Evolutionary conservation across 2,113 vertebrate genomes (phyloP).

Genomic region (Lichenostomus cassidix): DNA sequence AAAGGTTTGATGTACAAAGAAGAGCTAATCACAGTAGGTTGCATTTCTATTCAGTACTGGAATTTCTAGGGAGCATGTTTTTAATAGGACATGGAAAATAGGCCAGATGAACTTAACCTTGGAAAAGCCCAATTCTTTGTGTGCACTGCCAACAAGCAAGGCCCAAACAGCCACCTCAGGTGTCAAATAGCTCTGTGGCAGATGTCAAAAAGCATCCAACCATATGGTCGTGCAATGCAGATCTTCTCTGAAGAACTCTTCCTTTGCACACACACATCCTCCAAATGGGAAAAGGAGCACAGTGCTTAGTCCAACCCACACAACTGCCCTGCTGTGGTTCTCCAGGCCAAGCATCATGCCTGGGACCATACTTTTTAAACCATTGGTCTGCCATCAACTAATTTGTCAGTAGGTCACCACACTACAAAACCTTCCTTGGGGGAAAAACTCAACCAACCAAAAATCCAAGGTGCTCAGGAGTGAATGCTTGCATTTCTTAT

Average conservation of each 20-base stretch:
- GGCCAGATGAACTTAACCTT: not conserved
- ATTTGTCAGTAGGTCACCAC: not conserved
- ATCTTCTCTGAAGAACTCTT: not conserved
- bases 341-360: not conserved
- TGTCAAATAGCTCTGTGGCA: not conserved
- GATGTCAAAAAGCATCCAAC: not conserved
- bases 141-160: not conserved
- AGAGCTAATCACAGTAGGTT: not conserved
- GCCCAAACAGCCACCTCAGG: not conserved
- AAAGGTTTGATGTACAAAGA: not conserved
- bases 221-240: accelerated
- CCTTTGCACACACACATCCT: not conserved
- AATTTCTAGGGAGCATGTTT: not conserved
- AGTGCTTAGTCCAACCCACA: not conserved
- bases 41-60: not conserved
- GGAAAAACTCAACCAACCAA: accelerated
- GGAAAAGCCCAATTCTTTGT: not conserved
- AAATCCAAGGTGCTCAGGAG: not conserved
- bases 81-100: not conserved
- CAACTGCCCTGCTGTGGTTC: not conserved
- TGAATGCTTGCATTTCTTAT: not conserved
- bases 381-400: not conserved
- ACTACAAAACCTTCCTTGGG: not conserved
- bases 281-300: not conserved
- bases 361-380: not conserved